phyloP scores from a whole-genome alignment of 2,113 vertebrate species.

The Esox niger region DNA sequence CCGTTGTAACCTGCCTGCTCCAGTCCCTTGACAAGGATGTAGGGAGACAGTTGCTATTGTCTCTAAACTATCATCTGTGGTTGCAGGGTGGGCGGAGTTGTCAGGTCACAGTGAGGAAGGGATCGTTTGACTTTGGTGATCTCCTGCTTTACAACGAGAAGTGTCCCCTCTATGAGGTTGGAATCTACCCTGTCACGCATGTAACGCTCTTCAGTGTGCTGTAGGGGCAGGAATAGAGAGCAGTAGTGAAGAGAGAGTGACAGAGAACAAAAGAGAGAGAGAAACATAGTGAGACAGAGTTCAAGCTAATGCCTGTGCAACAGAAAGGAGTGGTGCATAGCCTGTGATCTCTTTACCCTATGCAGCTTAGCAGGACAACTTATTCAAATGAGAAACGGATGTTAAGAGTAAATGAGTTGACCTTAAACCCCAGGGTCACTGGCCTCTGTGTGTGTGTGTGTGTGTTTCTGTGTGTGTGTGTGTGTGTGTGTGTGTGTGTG shows the following conservation, averaged over 20 bases:
- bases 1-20: neutral
- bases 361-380: constrained; percentile 60
- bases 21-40: neutral
- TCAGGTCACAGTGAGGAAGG: neutral
- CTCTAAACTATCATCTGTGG: neutral
- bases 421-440: constrained; percentile 77
- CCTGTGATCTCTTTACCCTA: constrained; percentile 65
- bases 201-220: constrained; percentile 24
- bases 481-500: too few relatives aligned
- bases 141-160: constrained; percentile 1
- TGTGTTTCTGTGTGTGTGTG: constrained; percentile 11
- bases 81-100: neutral
- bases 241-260: neutral
- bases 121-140: constrained; percentile 7
- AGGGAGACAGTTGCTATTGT: neutral
- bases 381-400: constrained; percentile 79
- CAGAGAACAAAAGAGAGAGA: constrained; percentile 51
- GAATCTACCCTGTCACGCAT: constrained; percentile 10
- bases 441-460: constrained; percentile 8
- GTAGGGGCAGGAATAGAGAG: constrained; percentile 38
- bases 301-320: constrained; percentile 62
- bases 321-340: constrained; percentile 16
- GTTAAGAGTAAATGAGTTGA: constrained; percentile 74
- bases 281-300: too few relatives aligned
- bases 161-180: constrained; percentile 31